A percentile compares a stretch with the other conserved stretches of the same genome.
phyloP scores from a whole-genome alignment of 2,888 invertebrate species.

The Leptinotarsa peninsularis region DNA sequence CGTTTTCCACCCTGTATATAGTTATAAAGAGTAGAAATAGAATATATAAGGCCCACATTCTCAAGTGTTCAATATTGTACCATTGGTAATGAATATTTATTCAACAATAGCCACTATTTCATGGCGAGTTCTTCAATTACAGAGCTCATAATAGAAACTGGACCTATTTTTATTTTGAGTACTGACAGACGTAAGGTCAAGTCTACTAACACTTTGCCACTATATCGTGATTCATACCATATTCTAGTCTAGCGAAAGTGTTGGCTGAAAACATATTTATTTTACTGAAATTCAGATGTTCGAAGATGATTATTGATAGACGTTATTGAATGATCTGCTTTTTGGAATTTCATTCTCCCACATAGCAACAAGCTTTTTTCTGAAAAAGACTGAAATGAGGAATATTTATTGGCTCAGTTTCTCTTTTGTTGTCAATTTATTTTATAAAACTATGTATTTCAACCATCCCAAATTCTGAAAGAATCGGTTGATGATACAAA shows the following conservation, averaged over 20 bases:
- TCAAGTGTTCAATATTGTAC: no score
- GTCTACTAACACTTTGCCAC: conserved; percentile 20
- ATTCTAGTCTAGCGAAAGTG: conserved; percentile 16
- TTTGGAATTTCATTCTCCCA: background rate
- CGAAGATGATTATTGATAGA: background rate
- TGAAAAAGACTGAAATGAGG: no score
- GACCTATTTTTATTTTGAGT: conserved; percentile 24
- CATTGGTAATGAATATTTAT: no score
- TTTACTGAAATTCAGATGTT: background rate
- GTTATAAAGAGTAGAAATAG: no score
- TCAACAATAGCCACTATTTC: background rate
- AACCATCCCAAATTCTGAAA: no score
- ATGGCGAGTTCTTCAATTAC: background rate
- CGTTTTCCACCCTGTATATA: no score
- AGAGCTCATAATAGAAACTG: conserved; percentile 24
- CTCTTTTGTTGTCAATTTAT: no score
- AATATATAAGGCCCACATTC: no score
- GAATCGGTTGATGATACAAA: no score
- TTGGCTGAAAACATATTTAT: conserved; percentile 6
- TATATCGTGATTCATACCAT: conserved; percentile 20
- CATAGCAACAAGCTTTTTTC: no score
- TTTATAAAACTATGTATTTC: no score
- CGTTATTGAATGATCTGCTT: background rate
- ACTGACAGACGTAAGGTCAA: conserved; percentile 27
- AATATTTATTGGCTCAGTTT: no score